phyloP scores from a whole-genome alignment of 2,888 invertebrate genomes.

The Bombylius major region DNA sequence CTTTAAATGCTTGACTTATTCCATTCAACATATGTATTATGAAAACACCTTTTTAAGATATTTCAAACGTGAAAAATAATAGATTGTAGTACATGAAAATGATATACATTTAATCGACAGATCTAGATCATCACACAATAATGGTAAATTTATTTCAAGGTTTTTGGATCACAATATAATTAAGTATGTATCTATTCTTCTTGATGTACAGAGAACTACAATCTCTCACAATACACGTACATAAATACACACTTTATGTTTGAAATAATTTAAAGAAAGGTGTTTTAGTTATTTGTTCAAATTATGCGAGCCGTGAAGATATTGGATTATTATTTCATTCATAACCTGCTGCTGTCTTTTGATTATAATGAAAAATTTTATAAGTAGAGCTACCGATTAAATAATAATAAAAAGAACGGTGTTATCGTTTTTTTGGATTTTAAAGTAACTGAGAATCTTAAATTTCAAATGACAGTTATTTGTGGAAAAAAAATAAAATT shows the following conservation, averaged over 20 bases:
- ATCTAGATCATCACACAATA: background rate
- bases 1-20: too few species aligned
- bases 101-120: background rate
- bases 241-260: background rate
- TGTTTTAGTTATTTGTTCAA: slow-evolving; percentile 7
- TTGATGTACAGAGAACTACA: too few species aligned
- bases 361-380: too few species aligned
- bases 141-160: background rate
- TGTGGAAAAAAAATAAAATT: too few species aligned
- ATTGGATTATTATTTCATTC: slow-evolving; percentile 7
- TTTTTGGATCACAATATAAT: background rate
- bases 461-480: too few species aligned
- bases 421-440: too few species aligned
- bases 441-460: too few species aligned
- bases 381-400: too few species aligned
- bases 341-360: background rate
- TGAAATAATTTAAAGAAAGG: background rate
- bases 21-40: too few species aligned
- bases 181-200: too few species aligned
- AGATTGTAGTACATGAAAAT: background rate
- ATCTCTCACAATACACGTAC: background rate
- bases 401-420: too few species aligned
- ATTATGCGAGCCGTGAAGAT: slow-evolving; percentile 5
- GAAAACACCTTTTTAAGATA: too few species aligned
- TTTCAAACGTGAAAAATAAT: background rate